Base-by-base conservation (phyloP, 92 coral and sea anemone species). In the Ricordea florida region DNA sequence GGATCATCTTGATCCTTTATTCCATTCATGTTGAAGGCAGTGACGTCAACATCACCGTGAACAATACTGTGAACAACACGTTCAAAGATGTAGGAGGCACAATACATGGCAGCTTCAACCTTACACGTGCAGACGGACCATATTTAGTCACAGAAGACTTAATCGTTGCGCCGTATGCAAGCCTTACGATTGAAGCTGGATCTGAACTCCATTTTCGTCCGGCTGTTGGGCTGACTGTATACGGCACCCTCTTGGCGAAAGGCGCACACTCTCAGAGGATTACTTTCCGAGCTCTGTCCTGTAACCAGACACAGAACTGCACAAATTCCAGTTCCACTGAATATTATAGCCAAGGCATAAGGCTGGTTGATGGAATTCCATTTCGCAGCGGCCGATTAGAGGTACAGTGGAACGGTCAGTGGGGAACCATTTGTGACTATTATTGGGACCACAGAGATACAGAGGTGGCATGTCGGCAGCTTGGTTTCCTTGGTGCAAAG, bases 401-500 rank as follows among this genome's bases (percentile, higher is more conserved):
- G 64, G 10, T 90, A 22, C 37, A 48, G 45, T 41, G 80, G 45
- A 65, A 87, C 15, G 92, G 89, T 21, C 74, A 72, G 56, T 90
- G 96, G 96, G 92, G 90, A n/a, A 77, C 86, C 0, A 74, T 90
- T 32, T 90, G 92, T 50, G 78, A 78, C 27, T 17, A 13, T 10
- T 28, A 21, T 14, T 90, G 96, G 96, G 79, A 68, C 50, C 23
- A 9, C 25, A 42, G 27, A 20, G 83, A 86, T 32, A 61, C 86
- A 0, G 26, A 21, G 15, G 96, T 87, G n/a, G 96, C 92, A 2
- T 90, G 96, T 42, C 69, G 87, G 44, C 86, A 87, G 37, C 89
- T 90, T 31, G 96, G 96, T 21, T 90, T 82, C 47, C 53, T 60
- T 16, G 86, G 87, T 6, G 90, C 84, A 15, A 87, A 51, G 38